These are phyloP conservation scores for Babyrousa celebensis DNA, from an alignment of 2,797 vertebrate species.

Conservation along the genomic window DNA sequence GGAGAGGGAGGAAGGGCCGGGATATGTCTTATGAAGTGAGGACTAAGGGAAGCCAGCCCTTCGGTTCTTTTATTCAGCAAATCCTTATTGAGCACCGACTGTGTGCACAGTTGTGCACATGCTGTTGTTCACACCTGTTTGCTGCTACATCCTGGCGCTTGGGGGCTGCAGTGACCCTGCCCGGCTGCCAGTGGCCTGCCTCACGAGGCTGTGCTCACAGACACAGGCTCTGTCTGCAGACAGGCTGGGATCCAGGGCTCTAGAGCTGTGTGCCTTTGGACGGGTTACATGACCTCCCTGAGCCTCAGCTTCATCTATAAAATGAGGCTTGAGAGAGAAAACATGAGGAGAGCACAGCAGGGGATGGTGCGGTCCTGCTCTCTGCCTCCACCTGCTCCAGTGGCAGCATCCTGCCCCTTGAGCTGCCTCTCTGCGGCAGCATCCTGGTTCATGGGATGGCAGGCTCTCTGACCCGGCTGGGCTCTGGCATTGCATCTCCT, in stretches of 20 bases:
- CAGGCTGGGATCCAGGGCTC: not conserved
- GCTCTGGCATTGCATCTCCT: not conserved
- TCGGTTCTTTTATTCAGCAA: not conserved
- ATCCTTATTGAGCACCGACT: not conserved
- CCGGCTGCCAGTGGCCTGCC: not conserved
- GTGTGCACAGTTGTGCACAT: not conserved
- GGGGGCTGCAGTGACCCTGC: not conserved
- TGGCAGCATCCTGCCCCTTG: not conserved
- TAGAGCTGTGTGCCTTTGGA: not conserved
- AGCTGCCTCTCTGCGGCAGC: not conserved
- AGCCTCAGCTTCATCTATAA: not conserved
- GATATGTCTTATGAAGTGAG: not conserved
- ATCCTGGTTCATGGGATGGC: fast-evolving
- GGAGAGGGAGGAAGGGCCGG: not conserved
- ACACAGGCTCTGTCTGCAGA: not conserved
- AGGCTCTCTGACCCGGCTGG: not conserved
- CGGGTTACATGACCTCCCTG: not conserved
- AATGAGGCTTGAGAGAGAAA: slow-evolving; percentile 3
- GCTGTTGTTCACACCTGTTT: not conserved
- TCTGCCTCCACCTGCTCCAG: not conserved
- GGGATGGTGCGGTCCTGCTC: not conserved
- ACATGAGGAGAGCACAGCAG: not conserved
- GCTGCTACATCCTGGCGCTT: not conserved
- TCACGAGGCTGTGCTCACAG: not conserved
- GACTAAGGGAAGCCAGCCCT: not conserved